These are phyloP conservation scores for Sakesphorus luctuosus DNA, from an alignment of 2,113 vertebrate species.

Conservation along the genomic window DNA sequence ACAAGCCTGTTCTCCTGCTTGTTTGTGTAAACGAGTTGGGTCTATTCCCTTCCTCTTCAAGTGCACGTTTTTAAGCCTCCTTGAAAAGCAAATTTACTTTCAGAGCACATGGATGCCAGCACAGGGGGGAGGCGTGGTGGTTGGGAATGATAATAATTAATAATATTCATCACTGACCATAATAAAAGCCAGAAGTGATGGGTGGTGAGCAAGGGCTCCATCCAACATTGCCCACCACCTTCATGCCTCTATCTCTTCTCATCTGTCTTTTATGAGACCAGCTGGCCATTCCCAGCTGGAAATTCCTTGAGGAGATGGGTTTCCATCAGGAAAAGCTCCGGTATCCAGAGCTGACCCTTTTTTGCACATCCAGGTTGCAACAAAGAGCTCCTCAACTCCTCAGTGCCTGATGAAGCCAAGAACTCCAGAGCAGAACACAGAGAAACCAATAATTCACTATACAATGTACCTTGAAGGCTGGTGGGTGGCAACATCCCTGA, in stretches of 20 bases:
- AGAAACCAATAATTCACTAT: not conserved
- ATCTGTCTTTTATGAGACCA: not conserved
- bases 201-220: not conserved
- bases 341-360: not conserved
- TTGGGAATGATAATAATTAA: not conserved
- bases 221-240: not conserved
- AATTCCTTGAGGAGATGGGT: not conserved
- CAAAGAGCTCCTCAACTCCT: not conserved
- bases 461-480: not conserved
- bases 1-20: constrained; percentile 60
- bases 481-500: not conserved
- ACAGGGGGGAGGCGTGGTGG: not conserved
- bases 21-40: constrained; percentile 65
- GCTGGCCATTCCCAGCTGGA: not conserved
- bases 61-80: constrained; percentile 57
- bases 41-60: constrained; percentile 61
- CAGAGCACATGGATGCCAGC: not conserved
- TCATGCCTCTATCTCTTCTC: fast-evolving
- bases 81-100: constrained; percentile 73
- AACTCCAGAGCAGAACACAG: not conserved
- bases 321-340: not conserved
- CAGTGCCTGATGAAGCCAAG: not conserved
- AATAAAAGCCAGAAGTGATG: not conserved
- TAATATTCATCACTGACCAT: not conserved
- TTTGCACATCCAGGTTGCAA: not conserved